These are phyloP conservation scores for Panagrolaimus sp. DNA, from an alignment of 1,140 invertebrate genomes.

Conservation along the genomic window DNA sequence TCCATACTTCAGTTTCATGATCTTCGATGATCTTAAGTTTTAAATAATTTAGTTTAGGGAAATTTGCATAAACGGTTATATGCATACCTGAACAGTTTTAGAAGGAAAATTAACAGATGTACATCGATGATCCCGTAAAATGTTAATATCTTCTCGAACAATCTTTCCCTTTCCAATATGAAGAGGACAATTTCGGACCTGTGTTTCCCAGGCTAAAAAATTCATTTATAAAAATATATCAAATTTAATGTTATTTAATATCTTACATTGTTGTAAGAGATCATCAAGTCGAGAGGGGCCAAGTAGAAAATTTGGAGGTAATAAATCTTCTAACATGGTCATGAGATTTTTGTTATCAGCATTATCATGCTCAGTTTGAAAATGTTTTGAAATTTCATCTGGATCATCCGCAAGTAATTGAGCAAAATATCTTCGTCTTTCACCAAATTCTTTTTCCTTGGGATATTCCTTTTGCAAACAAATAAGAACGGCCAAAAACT, in stretches of 20 bases:
- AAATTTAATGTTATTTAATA: background rate
- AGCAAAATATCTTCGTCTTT: slow-evolving; percentile 30
- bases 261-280: slow-evolving; percentile 2
- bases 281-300: background rate
- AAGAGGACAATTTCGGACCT: slow-evolving; percentile 26
- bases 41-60: background rate
- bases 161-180: background rate
- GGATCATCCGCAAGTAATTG: background rate
- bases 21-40: slow-evolving; percentile 77
- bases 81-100: too few species aligned
- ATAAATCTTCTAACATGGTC: background rate
- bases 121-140: slow-evolving; percentile 5
- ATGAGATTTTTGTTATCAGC: background rate
- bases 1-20: slow-evolving; percentile 95
- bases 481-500: slow-evolving; percentile 35
- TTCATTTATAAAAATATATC: background rate
- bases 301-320: background rate
- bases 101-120: background rate
- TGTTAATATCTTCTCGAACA: background rate
- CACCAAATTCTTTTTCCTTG: slow-evolving; percentile 31
- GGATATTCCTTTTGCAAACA: slow-evolving; percentile 45
- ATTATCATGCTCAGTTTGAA: slow-evolving; percentile 13
- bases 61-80: too few species aligned
- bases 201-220: slow-evolving; percentile 40
- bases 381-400: slow-evolving; percentile 10